Conservation (phyloP, 2,888 invertebrate genomes). For the Patella ulyssiponensis region DNA sequence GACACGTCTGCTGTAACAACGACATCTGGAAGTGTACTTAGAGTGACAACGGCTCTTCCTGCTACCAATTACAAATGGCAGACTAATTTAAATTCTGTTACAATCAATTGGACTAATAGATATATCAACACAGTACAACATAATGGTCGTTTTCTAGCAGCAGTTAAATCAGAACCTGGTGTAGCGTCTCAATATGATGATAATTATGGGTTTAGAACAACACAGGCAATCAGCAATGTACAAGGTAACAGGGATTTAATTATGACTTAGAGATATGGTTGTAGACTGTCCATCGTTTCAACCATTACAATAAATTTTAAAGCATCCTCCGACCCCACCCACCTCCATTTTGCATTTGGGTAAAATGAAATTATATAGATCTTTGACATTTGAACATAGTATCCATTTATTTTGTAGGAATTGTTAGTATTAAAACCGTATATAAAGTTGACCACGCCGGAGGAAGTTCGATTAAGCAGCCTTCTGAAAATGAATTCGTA, state of each 20-base stretch:
- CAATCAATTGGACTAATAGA: neutral
- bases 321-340: no score
- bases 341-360: no score
- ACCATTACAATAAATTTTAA: no score
- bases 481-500: neutral
- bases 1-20: neutral
- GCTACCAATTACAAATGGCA: neutral
- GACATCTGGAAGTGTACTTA: neutral
- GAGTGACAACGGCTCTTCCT: neutral
- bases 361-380: no score
- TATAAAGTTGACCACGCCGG: conserved; percentile 25
- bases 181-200: conserved; percentile 31
- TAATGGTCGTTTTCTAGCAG: neutral
- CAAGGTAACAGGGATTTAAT: conserved; percentile 19
- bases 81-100: neutral
- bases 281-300: no score
- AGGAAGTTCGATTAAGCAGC: conserved; percentile 18
- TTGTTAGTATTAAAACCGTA: conserved; percentile 31
- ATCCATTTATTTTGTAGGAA: conserved; percentile 22
- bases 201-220: conserved; percentile 23
- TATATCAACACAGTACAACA: neutral
- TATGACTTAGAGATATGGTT: no score
- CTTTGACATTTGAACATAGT: no score
- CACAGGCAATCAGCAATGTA: conserved; percentile 18
- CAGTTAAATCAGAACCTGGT: conserved; percentile 10